Conservation (phyloP, 2,888 invertebrate species). For the Drosophila mayaguana region DNA sequence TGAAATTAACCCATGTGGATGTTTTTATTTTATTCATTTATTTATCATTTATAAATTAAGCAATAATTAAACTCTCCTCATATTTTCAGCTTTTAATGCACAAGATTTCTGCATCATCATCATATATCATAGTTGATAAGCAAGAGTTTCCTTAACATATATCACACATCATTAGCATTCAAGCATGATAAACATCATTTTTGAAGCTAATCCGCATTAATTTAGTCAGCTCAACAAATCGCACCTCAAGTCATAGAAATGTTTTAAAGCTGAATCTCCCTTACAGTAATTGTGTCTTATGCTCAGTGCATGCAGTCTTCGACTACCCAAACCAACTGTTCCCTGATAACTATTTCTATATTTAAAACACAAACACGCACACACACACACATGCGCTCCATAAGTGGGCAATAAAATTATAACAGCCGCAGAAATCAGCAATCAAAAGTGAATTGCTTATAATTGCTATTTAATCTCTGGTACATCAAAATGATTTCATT, state of each 20-base stretch:
- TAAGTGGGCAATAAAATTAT: constrained; percentile 72
- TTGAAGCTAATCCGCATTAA: background rate
- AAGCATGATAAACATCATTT: background rate
- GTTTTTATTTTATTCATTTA: background rate
- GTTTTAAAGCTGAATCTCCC: background rate
- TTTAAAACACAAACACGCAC: constrained; percentile 20
- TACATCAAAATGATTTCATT: constrained; percentile 39
- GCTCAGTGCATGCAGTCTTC: constrained; percentile 24
- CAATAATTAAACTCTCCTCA: background rate
- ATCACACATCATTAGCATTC: constrained; percentile 6
- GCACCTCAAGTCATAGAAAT: background rate
- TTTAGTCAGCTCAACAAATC: background rate
- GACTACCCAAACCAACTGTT: background rate
- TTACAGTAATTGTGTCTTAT: background rate
- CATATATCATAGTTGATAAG: background rate
- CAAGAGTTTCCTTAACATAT: background rate
- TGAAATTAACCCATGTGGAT: background rate
- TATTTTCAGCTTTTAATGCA: background rate
- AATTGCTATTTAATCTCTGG: constrained; percentile 75
- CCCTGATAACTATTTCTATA: constrained; percentile 29
- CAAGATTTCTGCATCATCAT: background rate
- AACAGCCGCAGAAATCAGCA: constrained; percentile 66
- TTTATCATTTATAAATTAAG: background rate
- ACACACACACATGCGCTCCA: constrained; percentile 5
- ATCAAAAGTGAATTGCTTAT: constrained; percentile 76